These are phyloP conservation scores for Morus bassanus DNA, from an alignment of 2,797 vertebrate species.

Conservation along the genomic window DNA sequence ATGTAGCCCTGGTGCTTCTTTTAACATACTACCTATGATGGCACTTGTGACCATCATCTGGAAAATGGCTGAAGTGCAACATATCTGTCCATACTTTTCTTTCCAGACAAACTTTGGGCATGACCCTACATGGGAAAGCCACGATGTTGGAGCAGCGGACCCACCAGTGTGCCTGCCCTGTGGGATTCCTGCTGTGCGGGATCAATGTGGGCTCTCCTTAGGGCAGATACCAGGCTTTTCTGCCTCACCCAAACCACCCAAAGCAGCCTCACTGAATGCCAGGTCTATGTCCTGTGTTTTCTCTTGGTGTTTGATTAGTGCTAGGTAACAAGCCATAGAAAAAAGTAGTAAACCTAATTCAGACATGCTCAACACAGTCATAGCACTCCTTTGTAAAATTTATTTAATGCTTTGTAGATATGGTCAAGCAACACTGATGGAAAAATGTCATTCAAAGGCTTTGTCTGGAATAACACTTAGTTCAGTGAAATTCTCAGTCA, in stretches of 20 bases:
- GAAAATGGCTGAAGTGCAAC: not conserved
- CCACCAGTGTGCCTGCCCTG: fast-evolving
- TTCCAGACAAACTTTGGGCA: not conserved
- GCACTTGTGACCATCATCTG: not conserved
- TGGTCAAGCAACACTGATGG: constrained; percentile 37
- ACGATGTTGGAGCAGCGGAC: fast-evolving
- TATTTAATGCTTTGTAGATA: constrained; percentile 55
- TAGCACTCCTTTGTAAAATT: constrained; percentile 50
- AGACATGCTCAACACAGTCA: constrained; percentile 31
- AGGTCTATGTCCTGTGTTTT: not conserved
- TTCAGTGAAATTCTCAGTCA: constrained; percentile 20
- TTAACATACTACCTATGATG: not conserved
- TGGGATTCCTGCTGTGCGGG: not conserved
- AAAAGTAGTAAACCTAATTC: not conserved
- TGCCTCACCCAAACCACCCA: not conserved
- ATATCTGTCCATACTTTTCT: not conserved
- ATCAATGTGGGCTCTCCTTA: not conserved
- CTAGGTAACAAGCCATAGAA: not conserved
- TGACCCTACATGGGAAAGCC: fast-evolving
- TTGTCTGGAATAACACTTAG: constrained; percentile 23
- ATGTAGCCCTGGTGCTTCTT: not conserved
- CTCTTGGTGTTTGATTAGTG: not conserved
- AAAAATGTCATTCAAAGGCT: constrained; percentile 30
- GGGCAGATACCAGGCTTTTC: not conserved
- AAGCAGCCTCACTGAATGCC: not conserved